A percentile compares a stretch with the other conserved stretches of the same genome.
Evolutionary conservation across 1,140 invertebrate genomes (phyloP).

Genomic region (Drosophila kikkawai): DNA sequence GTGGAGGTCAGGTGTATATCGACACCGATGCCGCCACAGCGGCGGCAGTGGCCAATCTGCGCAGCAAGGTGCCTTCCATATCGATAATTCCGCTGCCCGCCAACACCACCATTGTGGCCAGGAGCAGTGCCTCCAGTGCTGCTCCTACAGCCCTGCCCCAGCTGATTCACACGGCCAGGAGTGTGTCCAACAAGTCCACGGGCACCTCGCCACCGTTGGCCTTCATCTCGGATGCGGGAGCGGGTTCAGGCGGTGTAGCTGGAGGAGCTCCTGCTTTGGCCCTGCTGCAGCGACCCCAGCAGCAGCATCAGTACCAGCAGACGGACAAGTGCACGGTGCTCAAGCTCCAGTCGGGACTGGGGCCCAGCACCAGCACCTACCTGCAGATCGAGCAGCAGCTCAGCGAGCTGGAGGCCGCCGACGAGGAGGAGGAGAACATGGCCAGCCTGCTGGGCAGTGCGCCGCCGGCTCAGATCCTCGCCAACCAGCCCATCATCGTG

Average conservation of each 20-base stretch:
- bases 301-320: constrained; percentile 81
- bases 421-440: constrained; percentile 75
- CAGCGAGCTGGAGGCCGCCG: constrained; percentile 66
- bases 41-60: constrained; percentile 71
- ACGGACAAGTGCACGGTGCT: constrained; percentile 82
- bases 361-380: constrained; percentile 60
- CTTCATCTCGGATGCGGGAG: constrained; percentile 51
- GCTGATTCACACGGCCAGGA: constrained; percentile 27
- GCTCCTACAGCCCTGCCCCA: constrained; percentile 25
- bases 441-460: constrained; percentile 62
- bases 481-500: constrained; percentile 79
- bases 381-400: constrained; percentile 77
- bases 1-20: constrained; percentile 30
- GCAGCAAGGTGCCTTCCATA: constrained; percentile 81
- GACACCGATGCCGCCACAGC: constrained; percentile 74
- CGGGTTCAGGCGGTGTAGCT: neutral
- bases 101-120: constrained; percentile 63
- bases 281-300: constrained; percentile 58
- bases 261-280: constrained; percentile 6
- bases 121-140: constrained; percentile 2
- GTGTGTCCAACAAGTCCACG: constrained; percentile 80
- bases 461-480: constrained; percentile 58
- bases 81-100: constrained; percentile 82
- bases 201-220: constrained; percentile 75
- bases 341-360: constrained; percentile 53